phyloP scores from a whole-genome alignment of 1,140 invertebrate species.

The Uloborus diversus region DNA sequence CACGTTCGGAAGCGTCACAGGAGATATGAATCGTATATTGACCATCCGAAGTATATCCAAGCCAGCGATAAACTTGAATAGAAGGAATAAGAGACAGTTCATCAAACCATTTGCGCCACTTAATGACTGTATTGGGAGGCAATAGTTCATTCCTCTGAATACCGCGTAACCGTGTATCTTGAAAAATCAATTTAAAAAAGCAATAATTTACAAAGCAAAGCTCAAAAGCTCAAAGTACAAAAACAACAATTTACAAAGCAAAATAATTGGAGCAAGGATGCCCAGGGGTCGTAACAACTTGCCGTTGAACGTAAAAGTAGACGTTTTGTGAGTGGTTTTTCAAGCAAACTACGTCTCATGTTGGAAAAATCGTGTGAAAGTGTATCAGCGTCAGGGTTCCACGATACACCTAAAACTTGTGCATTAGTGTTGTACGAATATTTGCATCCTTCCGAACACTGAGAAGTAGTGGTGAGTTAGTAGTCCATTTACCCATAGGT shows the following conservation, averaged over 20 bases:
- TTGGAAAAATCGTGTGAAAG: background rate
- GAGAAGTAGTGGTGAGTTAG: no score
- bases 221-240: no score
- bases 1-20: background rate
- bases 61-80: background rate
- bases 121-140: background rate
- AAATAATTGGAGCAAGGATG: background rate
- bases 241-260: background rate
- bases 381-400: background rate
- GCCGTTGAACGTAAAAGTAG: no score
- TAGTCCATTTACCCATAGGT: constrained; percentile 1
- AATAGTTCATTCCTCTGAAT: constrained; percentile 1
- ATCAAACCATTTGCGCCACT: no score
- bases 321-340: constrained; percentile 4
- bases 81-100: no score
- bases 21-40: background rate
- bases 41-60: background rate
- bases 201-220: no score
- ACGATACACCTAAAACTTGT: background rate
- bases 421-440: background rate
- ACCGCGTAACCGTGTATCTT: constrained; percentile 7
- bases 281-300: no score
- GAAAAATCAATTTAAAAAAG: no score
- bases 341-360: background rate
- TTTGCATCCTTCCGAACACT: no score